These are phyloP conservation scores for Aphelocoma coerulescens DNA, from an alignment of 2,113 vertebrate species.

Conservation along the genomic window DNA sequence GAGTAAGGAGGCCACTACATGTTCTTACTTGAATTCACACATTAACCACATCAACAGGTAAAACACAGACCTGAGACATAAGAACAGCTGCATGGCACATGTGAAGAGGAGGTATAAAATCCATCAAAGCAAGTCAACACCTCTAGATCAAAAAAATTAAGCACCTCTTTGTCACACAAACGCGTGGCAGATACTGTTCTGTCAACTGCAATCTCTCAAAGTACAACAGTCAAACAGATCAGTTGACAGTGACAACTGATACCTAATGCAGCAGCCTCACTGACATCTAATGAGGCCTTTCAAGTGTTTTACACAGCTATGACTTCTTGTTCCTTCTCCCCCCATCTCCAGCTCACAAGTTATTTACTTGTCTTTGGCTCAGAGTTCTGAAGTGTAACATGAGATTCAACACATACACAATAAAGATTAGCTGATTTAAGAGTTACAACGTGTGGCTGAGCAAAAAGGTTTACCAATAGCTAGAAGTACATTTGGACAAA, in stretches of 20 bases:
- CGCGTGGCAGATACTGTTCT: not conserved
- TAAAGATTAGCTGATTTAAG: constrained; percentile 31
- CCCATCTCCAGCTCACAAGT: not conserved
- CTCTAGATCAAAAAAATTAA: not conserved
- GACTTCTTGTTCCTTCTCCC: not conserved
- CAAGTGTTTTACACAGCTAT: not conserved
- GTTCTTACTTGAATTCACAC: not conserved
- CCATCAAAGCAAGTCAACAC: constrained; percentile 1
- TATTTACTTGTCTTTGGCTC: constrained; percentile 6
- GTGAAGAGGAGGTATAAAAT: not conserved
- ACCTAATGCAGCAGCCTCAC: not conserved
- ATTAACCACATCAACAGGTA: not conserved
- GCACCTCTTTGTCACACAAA: not conserved
- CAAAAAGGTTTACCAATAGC: not conserved
- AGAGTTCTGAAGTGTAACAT: constrained; percentile 10
- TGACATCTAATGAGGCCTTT: not conserved
- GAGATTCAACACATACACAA: not conserved
- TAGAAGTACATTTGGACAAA: constrained; percentile 26
- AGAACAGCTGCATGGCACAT: not conserved
- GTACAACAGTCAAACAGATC: not conserved
- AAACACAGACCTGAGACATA: not conserved
- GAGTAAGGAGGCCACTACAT: not conserved
- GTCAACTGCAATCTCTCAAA: not conserved
- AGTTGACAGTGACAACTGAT: not conserved
- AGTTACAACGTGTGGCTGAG: not conserved